Percentiles rank a stretch among this genome's conserved stretches.
These are phyloP conservation scores for Pachymerium ferrugineum DNA, from an alignment of 2,888 invertebrate species.

Conservation along the genomic window DNA sequence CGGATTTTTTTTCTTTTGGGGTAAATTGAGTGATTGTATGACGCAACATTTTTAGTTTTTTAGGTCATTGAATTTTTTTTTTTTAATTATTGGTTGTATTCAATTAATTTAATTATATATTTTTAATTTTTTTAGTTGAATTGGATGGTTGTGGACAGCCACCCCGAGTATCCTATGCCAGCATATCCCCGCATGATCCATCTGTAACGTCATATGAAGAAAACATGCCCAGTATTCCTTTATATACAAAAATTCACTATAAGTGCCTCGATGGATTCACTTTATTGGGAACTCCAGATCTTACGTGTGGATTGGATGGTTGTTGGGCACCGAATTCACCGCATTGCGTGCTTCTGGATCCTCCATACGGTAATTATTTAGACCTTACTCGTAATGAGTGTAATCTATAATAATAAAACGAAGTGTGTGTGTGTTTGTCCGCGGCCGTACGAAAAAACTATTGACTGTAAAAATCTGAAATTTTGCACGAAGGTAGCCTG, in stretches of 20 bases:
- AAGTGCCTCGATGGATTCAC: conserved; percentile 49
- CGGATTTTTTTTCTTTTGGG: not conserved
- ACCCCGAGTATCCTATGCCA: conserved; percentile 10
- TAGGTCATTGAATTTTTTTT: too few relatives aligned
- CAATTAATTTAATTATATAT: not conserved
- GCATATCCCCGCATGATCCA: not conserved
- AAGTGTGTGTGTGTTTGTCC: not conserved
- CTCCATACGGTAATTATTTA: conserved; percentile 21
- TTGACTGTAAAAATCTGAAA: too few relatives aligned
- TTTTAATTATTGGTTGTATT: too few relatives aligned
- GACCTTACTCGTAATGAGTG: not conserved
- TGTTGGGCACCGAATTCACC: conserved; percentile 46
- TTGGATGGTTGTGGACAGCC: conserved; percentile 28
- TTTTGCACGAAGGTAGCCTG: too few relatives aligned
- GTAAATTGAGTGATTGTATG: not conserved
- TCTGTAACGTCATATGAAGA: not conserved
- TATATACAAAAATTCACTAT: conserved; percentile 40
- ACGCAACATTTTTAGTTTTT: too few relatives aligned
- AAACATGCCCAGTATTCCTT: not conserved
- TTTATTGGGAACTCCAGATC: conserved; percentile 45
- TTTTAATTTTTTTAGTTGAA: conserved; percentile 14
- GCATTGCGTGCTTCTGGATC: not conserved
- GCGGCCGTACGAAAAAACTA: too few relatives aligned
- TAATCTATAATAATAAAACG: too few relatives aligned
- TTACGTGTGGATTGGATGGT: conserved; percentile 47